Percentiles rank a stretch among this genome's conserved stretches.
These are phyloP conservation scores for Nothobranchius kuhntae DNA, from an alignment of 2,113 vertebrate species.

Conservation along the genomic window DNA sequence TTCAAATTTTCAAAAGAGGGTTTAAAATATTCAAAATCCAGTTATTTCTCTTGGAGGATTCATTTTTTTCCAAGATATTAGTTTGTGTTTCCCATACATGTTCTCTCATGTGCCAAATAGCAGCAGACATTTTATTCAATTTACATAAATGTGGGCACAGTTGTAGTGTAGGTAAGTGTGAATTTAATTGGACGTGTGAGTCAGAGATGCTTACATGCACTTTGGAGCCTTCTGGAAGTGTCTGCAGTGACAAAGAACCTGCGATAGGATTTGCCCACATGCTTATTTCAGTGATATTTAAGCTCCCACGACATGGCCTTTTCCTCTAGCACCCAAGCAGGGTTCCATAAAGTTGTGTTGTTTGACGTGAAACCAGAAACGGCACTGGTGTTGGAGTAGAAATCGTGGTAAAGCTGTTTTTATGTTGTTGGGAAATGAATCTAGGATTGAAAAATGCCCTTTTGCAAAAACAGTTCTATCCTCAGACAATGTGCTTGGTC, in stretches of 20 bases:
- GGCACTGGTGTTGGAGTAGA: not conserved
- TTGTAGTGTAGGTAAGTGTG: conserved; percentile 37
- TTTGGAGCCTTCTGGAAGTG: conserved; percentile 27
- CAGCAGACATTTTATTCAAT: conserved; percentile 3
- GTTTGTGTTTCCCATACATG: not conserved
- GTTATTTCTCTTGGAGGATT: not conserved
- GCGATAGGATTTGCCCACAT: conserved; percentile 34
- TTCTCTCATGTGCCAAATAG: not conserved
- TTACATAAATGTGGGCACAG: conserved; percentile 30
- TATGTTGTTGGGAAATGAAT: conserved; percentile 12
- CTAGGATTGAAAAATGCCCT: conserved; percentile 9
- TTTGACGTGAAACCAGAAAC: conserved; percentile 28
- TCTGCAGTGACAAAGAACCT: conserved; percentile 22
- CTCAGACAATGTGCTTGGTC: not conserved
- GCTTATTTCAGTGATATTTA: conserved; percentile 43
- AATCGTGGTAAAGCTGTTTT: not conserved
- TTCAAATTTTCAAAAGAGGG: not conserved
- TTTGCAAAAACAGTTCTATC: too few species aligned
- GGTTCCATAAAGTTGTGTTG: not conserved
- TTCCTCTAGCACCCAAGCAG: conserved; percentile 5
- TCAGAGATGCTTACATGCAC: conserved; percentile 39
- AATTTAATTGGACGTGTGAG: conserved; percentile 38
- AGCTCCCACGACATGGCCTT: conserved; percentile 50
- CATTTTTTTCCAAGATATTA: not conserved
- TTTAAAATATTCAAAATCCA: not conserved